These are phyloP conservation scores for Pollimyrus isidori DNA, from an alignment of 2,113 vertebrate genomes.

Conservation along the genomic window DNA sequence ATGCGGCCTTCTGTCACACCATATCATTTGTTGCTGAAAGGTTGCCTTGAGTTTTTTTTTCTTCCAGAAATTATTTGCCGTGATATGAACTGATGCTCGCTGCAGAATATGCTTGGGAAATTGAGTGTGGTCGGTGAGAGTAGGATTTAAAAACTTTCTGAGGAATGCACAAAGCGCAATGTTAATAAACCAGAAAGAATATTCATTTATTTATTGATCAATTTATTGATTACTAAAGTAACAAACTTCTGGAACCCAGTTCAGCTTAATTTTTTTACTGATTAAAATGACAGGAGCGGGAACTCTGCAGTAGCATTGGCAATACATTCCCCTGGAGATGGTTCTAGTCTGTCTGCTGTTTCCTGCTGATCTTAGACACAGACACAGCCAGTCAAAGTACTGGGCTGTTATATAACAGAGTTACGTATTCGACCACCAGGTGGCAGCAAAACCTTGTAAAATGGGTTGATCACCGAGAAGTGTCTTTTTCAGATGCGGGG, in stretches of 20 bases:
- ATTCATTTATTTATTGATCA: background rate
- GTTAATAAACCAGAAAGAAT: background rate
- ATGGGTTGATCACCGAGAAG: background rate
- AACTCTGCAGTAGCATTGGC: background rate
- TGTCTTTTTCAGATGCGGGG: background rate
- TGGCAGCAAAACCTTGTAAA: constrained; percentile 4
- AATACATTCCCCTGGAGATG: background rate
- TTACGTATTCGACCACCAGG: background rate
- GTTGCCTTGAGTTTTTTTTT: background rate
- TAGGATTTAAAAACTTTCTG: background rate
- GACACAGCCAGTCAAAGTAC: background rate
- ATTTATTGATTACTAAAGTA: background rate
- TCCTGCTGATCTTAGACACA: background rate
- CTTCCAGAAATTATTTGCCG: constrained; percentile 24
- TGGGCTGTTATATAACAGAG: background rate
- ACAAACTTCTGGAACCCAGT: background rate
- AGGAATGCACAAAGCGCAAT: background rate
- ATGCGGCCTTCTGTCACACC: background rate
- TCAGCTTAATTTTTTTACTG: background rate
- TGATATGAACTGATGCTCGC: constrained; percentile 14
- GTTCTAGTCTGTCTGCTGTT: background rate
- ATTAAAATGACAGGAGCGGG: background rate
- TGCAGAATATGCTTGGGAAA: background rate
- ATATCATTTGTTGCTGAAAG: background rate
- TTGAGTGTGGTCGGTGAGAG: background rate